A percentile compares a stretch with the other conserved stretches of the same genome.
Conservation (phyloP, 2,113 vertebrate genomes). For the Sakesphorus luctuosus region DNA sequence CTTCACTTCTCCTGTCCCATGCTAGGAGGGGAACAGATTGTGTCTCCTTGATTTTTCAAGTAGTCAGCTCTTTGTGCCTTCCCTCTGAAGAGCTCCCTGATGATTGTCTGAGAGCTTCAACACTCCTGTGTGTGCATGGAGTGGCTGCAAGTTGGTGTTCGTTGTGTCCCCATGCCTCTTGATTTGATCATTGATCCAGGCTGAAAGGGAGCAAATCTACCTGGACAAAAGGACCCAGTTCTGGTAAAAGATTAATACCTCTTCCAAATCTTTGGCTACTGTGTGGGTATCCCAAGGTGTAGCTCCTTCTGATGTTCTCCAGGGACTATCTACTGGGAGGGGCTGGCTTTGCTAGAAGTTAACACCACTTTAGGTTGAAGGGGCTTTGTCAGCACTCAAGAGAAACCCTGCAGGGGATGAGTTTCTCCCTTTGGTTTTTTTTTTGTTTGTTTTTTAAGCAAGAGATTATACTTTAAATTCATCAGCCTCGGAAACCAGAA, state of each 20-base stretch:
- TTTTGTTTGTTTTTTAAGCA: neutral
- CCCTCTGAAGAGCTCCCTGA: neutral
- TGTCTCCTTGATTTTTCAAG: slow-evolving; percentile 4
- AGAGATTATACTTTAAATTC: neutral
- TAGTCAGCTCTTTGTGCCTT: slow-evolving; percentile 1
- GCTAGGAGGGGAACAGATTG: neutral
- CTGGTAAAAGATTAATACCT: neutral
- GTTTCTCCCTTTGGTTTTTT: neutral
- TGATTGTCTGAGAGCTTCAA: neutral
- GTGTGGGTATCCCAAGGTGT: neutral
- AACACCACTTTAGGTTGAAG: neutral
- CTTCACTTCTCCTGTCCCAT: neutral
- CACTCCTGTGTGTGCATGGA: neutral
- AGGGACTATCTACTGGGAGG: neutral
- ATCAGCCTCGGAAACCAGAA: neutral
- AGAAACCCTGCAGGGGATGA: neutral
- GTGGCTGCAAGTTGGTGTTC: neutral
- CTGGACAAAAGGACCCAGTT: neutral
- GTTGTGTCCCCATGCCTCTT: neutral
- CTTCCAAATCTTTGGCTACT: neutral
- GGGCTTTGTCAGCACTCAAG: neutral
- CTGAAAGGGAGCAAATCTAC: neutral
- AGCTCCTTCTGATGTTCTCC: neutral
- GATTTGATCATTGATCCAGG: neutral
- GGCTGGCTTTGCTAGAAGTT: neutral